Evolutionary conservation across 2,888 invertebrate species (phyloP).

Genomic region (Lathronympha strigana): DNA sequence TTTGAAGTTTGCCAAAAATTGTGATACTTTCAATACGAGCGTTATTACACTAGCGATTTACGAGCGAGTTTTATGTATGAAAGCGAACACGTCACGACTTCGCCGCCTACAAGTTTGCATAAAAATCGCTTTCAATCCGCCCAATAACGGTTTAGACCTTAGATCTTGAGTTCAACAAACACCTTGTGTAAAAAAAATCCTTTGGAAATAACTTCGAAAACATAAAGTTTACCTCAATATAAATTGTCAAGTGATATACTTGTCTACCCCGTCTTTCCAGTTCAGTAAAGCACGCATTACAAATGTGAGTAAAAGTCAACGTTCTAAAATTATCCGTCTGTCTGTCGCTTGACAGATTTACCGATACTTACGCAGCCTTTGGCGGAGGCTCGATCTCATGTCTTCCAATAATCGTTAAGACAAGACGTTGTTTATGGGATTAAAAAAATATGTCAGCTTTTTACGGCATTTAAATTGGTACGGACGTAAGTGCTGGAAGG

Average conservation of each 20-base stretch:
- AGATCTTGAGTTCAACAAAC: too few species aligned
- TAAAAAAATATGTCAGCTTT: slow-evolving; percentile 55
- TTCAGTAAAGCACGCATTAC: slow-evolving; percentile 9
- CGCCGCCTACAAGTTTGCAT: too few species aligned
- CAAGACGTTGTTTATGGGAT: slow-evolving; percentile 66
- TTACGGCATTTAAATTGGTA: slow-evolving; percentile 56
- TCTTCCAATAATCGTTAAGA: slow-evolving; percentile 77
- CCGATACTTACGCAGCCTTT: slow-evolving; percentile 55
- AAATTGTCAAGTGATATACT: neutral
- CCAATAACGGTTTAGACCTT: too few species aligned
- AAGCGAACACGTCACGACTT: too few species aligned
- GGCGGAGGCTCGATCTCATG: slow-evolving; percentile 62
- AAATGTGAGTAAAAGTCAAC: slow-evolving; percentile 9
- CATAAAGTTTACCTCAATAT: slow-evolving; percentile 2
- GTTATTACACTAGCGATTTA: too few species aligned
- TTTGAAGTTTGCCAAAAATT: too few species aligned
- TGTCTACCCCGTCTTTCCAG: neutral
- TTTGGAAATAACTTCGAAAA: neutral
- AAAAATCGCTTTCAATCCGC: too few species aligned
- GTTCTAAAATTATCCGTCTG: slow-evolving; percentile 47
- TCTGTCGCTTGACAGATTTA: slow-evolving; percentile 71
- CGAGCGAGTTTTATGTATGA: too few species aligned
- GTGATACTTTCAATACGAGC: too few species aligned
- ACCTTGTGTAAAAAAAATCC: neutral
- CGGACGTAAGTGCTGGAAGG: slow-evolving; percentile 18